A percentile compares a stretch with the other conserved stretches of the same genome.
phyloP scores from a whole-genome alignment of 2,113 vertebrate species.

The Lophius piscatorius region DNA sequence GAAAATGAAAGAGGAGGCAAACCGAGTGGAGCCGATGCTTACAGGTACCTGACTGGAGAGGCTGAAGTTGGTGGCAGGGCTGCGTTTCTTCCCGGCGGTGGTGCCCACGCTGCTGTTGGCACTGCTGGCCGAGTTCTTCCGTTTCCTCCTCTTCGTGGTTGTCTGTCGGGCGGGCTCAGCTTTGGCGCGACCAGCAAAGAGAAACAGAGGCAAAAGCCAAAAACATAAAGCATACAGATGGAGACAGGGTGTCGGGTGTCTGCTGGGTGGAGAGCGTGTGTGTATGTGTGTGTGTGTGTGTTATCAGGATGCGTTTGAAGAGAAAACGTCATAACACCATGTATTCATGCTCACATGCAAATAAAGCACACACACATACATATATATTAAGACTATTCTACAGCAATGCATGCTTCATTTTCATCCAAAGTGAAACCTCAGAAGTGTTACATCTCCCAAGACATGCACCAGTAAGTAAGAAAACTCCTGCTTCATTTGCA shows the following conservation, averaged over 20 bases:
- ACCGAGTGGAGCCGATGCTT: constrained; percentile 90
- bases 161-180: constrained; percentile 97
- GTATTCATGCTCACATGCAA: constrained; percentile 15
- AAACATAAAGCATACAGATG: constrained; percentile 69
- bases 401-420: constrained; percentile 53
- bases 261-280: constrained; percentile 13
- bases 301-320: no score
- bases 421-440: constrained; percentile 57
- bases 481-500: constrained; percentile 58
- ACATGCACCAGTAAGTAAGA: constrained; percentile 71
- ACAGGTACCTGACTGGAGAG: constrained; percentile 99
- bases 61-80: constrained; percentile 91
- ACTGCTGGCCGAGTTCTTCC: constrained; percentile 98
- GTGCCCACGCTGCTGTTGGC: constrained; percentile 93
- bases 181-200: constrained; percentile 77
- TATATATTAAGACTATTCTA: constrained; percentile 13
- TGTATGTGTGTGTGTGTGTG: constrained; percentile 1
- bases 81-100: constrained; percentile 93
- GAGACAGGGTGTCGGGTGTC: constrained; percentile 47
- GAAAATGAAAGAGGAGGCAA: constrained; percentile 49
- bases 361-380: background rate
- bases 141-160: constrained; percentile 96
- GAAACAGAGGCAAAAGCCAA: constrained; percentile 74
- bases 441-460: constrained; percentile 64
- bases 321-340: background rate